Evolutionary conservation across 2,888 invertebrate species (phyloP), one percentile per base, ranked within the genome.

Genomic region (Pandemis heparana): DNA sequence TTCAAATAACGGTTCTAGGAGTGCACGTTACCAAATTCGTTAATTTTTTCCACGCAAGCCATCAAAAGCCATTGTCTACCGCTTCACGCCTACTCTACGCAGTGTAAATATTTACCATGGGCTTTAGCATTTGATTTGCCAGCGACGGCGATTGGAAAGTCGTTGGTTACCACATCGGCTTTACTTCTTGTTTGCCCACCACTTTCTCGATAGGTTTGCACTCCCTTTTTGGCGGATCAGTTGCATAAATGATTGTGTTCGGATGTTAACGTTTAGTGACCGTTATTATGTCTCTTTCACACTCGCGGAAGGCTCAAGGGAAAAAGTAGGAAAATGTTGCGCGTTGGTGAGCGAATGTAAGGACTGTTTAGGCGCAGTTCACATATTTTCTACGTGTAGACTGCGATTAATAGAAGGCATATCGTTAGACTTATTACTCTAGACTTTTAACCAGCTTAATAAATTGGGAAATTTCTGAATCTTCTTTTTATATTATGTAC

Each of bases 161-260:
- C 61, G 64, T 72, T 41, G 18, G 48, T 51, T 68, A 41, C 64
- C 63, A 64, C 62, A 56, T 41, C 61, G 18, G 53, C 23, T 51
- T n/a, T 46, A 65, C 65, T 5, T 46, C 68, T 46, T 69, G 73
- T 73, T 68, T 73, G 53, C 53, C 56, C 63, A 63, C 68, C 59
- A 64, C 68, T 73, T 73, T 73, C 73, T 73, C 69, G 64, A 69
- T 69, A 60, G 38, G 69, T 69, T 68, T 63, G 67, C 72, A 72
- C 53, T 72, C 67, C 72, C 62, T 72, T 72, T 72, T 68, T 46
- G 61, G 63, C 18, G 23, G 53, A 51, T 38, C 7, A 51, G 71
- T 71, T 67, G 67, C 62, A 56, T 68, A 63, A 60, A 12, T 32
- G 18, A 41, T 56, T 56, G 23, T 32, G 23, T 32, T 32, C 23